Percentiles rank a stretch among this genome's conserved stretches.
phyloP scores from a whole-genome alignment of 2,888 invertebrate species.

The Arrhopalites spinosus region DNA sequence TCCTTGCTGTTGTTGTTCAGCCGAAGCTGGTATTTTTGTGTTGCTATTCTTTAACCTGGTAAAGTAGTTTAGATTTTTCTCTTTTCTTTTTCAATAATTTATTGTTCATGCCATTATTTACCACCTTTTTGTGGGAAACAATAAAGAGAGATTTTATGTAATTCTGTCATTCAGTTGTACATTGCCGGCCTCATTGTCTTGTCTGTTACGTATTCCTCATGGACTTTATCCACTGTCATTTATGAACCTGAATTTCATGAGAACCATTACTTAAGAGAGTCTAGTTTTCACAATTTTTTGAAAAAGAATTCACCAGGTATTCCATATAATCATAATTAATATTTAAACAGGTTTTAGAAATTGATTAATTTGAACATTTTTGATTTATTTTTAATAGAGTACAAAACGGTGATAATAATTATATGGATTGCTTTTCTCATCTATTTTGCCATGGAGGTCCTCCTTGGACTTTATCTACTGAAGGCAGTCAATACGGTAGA shows the following conservation, averaged over 20 bases:
- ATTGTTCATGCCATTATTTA: constrained; percentile 3
- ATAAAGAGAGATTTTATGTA: no score
- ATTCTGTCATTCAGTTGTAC: constrained; percentile 54
- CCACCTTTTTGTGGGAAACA: neutral
- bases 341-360: neutral
- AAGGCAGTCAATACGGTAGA: constrained; percentile 39
- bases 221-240: constrained; percentile 49
- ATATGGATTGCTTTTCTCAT: constrained; percentile 52
- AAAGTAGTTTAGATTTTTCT: constrained; percentile 19
- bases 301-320: constrained; percentile 13
- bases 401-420: constrained; percentile 49
- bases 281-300: constrained; percentile 11
- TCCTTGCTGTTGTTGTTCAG: constrained; percentile 54
- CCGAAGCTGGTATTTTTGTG: constrained; percentile 54
- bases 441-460: constrained; percentile 51
- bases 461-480: constrained; percentile 48
- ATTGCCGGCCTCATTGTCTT: constrained; percentile 52
- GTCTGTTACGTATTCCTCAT: constrained; percentile 52
- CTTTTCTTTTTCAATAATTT: neutral
- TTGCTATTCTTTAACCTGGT: constrained; percentile 55
- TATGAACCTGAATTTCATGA: constrained; percentile 12
- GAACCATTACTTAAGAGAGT: neutral
- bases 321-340: no score
- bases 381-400: constrained; percentile 40
- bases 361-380: neutral